Conservation (phyloP, 2,797 vertebrate species). For the Betta splendens region DNA sequence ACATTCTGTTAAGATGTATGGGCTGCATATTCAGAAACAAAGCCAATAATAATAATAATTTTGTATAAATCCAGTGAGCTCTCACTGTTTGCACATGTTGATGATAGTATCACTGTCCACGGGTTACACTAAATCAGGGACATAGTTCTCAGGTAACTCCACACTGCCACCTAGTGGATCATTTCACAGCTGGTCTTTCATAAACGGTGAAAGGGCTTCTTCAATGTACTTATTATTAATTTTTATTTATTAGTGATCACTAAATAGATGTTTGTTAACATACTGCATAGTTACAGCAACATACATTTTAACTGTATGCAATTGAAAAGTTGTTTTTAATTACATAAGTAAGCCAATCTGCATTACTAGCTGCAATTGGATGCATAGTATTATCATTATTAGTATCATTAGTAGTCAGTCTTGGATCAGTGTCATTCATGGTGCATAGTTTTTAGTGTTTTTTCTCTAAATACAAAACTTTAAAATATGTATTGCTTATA, state of each 20-base stretch:
- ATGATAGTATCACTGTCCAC: not conserved
- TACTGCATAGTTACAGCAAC: not conserved
- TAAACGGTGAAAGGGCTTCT: not conserved
- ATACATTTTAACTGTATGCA: too few species aligned
- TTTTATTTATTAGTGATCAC: not conserved
- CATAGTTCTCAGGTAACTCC: slow-evolving; percentile 1
- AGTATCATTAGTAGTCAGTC: not conserved
- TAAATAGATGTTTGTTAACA: not conserved
- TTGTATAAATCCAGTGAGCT: not conserved
- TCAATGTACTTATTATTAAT: too few species aligned
- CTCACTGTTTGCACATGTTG: not conserved
- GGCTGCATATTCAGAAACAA: not conserved
- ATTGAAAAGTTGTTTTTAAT: not conserved
- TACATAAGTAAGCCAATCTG: not conserved
- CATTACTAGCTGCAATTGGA: not conserved
- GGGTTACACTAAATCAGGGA: not conserved
- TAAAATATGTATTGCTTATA: too few species aligned
- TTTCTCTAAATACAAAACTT: not conserved
- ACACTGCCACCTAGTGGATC: slow-evolving; percentile 69
- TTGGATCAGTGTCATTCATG: not conserved
- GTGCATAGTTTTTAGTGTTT: not conserved
- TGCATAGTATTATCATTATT: not conserved
- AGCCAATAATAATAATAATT: too few species aligned
- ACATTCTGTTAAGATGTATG: not conserved
- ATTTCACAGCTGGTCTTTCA: not conserved